Conservation (phyloP, 2,888 invertebrate species). For the Troides oblongomaculatus region DNA sequence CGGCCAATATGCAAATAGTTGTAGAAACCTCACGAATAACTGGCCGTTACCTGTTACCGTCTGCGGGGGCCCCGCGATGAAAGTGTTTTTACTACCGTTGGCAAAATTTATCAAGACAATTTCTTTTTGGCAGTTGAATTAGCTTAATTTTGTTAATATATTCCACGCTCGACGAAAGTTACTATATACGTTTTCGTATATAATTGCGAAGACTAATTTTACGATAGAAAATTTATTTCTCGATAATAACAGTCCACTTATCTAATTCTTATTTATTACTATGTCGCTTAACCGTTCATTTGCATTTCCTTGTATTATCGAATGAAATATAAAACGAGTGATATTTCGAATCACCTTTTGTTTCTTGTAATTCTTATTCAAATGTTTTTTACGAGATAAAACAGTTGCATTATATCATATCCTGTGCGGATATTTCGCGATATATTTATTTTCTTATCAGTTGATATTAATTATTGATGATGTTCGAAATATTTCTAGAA, state of each 20-base stretch:
- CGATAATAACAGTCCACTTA: conserved; percentile 2
- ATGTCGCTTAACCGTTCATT: conserved; percentile 6
- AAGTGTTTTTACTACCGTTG: conserved; percentile 77
- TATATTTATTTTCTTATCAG: not conserved
- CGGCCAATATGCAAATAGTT: conserved; percentile 79
- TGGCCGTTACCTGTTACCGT: conserved; percentile 71
- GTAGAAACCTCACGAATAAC: conserved; percentile 80
- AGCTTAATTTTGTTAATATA: conserved; percentile 43
- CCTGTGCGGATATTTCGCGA: not conserved
- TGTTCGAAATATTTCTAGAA: not conserved
- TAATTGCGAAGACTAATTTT: conserved; percentile 34
- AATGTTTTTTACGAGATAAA: too few species aligned
- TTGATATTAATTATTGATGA: not conserved
- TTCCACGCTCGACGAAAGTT: conserved; percentile 31
- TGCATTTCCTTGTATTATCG: conserved; percentile 7
- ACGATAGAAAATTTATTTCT: conserved; percentile 35
- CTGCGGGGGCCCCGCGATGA: conserved; percentile 74
- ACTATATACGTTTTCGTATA: conserved; percentile 23
- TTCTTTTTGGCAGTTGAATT: conserved; percentile 59
- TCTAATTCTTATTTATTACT: conserved; percentile 6
- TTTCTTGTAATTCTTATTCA: too few species aligned
- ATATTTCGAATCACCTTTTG: not conserved
- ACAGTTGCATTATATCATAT: too few species aligned
- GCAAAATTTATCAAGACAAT: conserved; percentile 71
- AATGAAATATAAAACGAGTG: not conserved